Conservation (phyloP, 1,140 invertebrate species). For the Pogonomyrmex barbatus region DNA sequence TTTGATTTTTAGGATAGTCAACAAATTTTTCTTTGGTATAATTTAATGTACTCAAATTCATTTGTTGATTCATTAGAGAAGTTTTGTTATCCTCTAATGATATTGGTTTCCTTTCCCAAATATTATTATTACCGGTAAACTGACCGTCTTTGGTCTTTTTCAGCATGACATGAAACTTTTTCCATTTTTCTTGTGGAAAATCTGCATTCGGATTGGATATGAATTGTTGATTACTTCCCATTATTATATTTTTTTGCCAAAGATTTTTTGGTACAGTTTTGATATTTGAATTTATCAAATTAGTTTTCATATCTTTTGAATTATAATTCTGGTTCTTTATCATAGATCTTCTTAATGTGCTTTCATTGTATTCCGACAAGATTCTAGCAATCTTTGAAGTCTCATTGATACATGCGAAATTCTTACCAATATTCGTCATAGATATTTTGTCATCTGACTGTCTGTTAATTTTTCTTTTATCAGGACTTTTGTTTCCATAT, state of each 20-base stretch:
- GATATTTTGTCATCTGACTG: not conserved
- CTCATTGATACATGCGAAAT: constrained; percentile 58
- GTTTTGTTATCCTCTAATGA: constrained; percentile 4
- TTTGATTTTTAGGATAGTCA: not conserved
- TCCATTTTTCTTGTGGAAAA: constrained; percentile 65
- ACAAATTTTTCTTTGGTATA: not conserved
- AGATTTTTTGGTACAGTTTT: not conserved
- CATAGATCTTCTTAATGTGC: constrained; percentile 38
- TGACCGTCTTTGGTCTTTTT: constrained; percentile 57
- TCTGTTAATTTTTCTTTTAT: not conserved
- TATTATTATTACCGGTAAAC: not conserved
- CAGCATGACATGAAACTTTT: constrained; percentile 49
- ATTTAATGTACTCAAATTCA: not conserved
- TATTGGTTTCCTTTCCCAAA: not conserved
- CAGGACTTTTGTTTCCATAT: not conserved
- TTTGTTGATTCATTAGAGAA: constrained; percentile 12
- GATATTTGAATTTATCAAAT: not conserved
- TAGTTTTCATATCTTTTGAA: constrained; percentile 27
- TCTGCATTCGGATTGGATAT: not conserved
- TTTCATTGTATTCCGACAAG: constrained; percentile 76
- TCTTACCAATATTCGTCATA: not conserved
- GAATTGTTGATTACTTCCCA: not conserved
- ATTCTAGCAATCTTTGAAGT: constrained; percentile 76
- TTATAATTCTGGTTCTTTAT: constrained; percentile 33
- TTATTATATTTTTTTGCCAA: not conserved